These are phyloP conservation scores for Pseudolaguvia tuberculata DNA, from an alignment of 2,113 vertebrate genomes.

Conservation along the genomic window DNA sequence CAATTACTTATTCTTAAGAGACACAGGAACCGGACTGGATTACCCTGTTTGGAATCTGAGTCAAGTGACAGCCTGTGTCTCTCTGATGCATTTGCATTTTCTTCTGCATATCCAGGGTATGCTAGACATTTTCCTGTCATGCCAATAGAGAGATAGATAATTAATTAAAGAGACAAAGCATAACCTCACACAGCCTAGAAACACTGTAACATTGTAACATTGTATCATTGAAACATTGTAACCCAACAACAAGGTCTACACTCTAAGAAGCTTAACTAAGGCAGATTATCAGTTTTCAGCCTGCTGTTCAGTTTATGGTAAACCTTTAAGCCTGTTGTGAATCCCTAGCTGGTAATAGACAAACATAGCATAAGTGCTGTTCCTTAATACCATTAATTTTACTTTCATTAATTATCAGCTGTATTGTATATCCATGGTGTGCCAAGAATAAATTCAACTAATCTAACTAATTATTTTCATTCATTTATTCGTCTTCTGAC, in stretches of 20 bases:
- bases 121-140: constrained; percentile 62
- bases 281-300: constrained; percentile 60
- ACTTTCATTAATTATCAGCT: background rate
- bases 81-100: constrained; percentile 51
- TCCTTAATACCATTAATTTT: background rate
- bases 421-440: background rate
- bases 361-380: background rate
- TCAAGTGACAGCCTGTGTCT: constrained; percentile 66
- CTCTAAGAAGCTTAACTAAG: constrained; percentile 48
- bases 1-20: background rate
- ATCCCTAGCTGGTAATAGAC: constrained; percentile 22
- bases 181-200: background rate
- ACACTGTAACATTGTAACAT: background rate
- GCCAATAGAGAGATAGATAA: constrained; percentile 25
- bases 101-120: constrained; percentile 62
- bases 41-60: constrained; percentile 69
- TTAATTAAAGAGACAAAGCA: background rate
- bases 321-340: constrained; percentile 67
- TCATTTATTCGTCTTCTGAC: too few relatives aligned
- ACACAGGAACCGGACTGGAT: background rate
- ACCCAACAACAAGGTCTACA: constrained; percentile 43
- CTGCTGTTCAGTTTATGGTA: constrained; percentile 59
- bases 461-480: background rate
- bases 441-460: background rate
- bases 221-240: background rate